Evolutionary conservation across 1,140 invertebrate genomes (phyloP), one percentile per base, ranked within the genome.

Genomic region (Drosophila mauritiana): DNA sequence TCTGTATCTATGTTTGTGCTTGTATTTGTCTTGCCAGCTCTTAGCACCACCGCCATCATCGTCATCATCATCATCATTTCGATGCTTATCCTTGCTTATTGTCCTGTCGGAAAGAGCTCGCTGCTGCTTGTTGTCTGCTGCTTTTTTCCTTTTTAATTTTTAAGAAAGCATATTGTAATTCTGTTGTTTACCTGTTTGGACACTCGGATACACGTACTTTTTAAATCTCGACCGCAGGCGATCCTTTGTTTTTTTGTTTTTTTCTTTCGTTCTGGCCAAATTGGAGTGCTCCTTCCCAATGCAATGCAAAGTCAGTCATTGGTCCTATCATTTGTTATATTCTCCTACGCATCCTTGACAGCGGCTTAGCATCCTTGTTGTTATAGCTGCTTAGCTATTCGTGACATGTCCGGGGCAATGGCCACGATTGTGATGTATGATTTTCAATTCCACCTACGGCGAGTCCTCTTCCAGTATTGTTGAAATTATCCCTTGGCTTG

Each of bases 111-210:
- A 61, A 64, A 52, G 64, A 51, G 67, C 64, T 42, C 37, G 51
- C 51, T 62, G 27, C 55, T 69, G 31, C 40, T 69, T 51, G 37
- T 54, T 34, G 20, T 49, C 39, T 55, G 22, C 27, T 48, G 0
- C 25, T 70, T 68, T 62, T 76, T 67, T 56, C 68, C 72, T 73
- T 84, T 84, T 62, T 81, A 86, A 85, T 85, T 85, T 85, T 85
- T 88, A 82, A 86, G 78, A 86, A 83, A 86, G 83, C 83, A 88
- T 88, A 88, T 88, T 88, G 83, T 86, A 88, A 86, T 86, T 86
- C 75, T 76, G 70, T 82, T 85, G 82, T 88, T 88, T 88, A 79
- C 76, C 72, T 76, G 74, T 73, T 78, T 70, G 48, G 45, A 68
- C 77, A 80, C 52, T 45, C 62, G 12, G 43, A 48, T 72, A 57